Evolutionary conservation across 2,888 invertebrate genomes (phyloP).

Genomic region (Hymenopus coronatus): DNA sequence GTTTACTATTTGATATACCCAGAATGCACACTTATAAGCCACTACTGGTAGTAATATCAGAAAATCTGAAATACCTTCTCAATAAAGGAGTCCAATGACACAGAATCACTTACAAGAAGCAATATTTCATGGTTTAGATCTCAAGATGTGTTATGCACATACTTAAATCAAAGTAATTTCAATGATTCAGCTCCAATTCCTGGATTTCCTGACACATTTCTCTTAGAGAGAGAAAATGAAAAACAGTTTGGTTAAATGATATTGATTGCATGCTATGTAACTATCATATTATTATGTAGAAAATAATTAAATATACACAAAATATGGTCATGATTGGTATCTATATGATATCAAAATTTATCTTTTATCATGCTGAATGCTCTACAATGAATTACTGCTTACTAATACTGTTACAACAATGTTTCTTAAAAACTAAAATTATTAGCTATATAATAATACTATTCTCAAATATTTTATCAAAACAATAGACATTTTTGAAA

Average conservation of each 20-base stretch:
- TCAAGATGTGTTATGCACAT: background rate
- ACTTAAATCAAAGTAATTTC: background rate
- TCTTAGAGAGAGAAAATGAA: background rate
- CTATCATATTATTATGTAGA: background rate
- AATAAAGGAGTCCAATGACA: too few species aligned
- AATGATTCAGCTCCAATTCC: background rate
- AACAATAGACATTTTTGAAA: background rate
- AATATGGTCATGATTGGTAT: background rate
- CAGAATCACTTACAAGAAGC: too few species aligned
- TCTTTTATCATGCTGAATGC: background rate
- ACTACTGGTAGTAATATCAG: too few species aligned
- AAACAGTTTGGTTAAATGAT: background rate
- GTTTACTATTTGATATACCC: too few species aligned
- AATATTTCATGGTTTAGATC: too few species aligned
- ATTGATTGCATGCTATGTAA: background rate
- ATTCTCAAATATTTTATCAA: background rate
- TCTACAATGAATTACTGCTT: background rate
- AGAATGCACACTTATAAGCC: too few species aligned
- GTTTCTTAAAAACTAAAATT: background rate
- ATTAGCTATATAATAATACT: background rate
- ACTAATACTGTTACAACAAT: background rate
- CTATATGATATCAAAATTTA: background rate
- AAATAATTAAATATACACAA: background rate
- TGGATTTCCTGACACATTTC: background rate
- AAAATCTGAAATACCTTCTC: too few species aligned